Conservation (phyloP, 2,797 vertebrate species). For the Chelon auratus region DNA sequence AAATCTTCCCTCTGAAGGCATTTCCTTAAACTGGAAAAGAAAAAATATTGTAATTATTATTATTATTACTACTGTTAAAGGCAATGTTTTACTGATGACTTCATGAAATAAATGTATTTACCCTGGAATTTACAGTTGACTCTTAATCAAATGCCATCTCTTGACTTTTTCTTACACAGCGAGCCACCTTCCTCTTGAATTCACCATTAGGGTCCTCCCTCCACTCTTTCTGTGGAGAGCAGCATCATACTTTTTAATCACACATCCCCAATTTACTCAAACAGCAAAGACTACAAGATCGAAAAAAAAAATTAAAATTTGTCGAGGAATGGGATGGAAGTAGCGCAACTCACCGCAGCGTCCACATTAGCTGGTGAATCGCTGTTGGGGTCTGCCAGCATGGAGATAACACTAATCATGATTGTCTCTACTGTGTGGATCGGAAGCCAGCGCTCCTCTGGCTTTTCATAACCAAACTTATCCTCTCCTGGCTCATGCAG, state of each 20-base stretch:
- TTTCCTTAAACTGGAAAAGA: slow-evolving; percentile 76
- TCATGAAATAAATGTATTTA: slow-evolving; percentile 48
- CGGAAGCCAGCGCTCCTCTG: slow-evolving; percentile 98
- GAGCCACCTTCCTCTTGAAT: slow-evolving; percentile 88
- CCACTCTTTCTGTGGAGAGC: slow-evolving; percentile 85
- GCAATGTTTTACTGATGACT: not conserved
- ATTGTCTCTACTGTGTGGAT: slow-evolving; percentile 99
- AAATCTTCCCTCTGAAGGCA: slow-evolving; percentile 79
- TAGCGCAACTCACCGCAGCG: slow-evolving; percentile 90
- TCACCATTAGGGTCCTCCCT: slow-evolving; percentile 87
- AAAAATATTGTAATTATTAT: slow-evolving; percentile 15
- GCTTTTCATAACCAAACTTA: slow-evolving; percentile 99
- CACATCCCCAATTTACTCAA: not conserved
- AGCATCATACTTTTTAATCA: slow-evolving; percentile 23
- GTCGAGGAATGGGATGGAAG: not conserved
- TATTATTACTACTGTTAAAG: slow-evolving; percentile 5
- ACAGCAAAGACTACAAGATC: not conserved
- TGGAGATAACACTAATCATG: slow-evolving; percentile 99
- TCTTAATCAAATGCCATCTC: slow-evolving; percentile 87
- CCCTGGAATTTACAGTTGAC: slow-evolving; percentile 75
- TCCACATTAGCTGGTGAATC: slow-evolving; percentile 99
- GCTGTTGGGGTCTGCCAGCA: slow-evolving; percentile 99
- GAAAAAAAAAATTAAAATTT: not conserved
- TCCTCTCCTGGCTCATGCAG: slow-evolving; percentile 99
- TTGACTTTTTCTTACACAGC: slow-evolving; percentile 89